Evolutionary conservation across 2,113 vertebrate genomes (phyloP).

Genomic region (Calidris pugnax): DNA sequence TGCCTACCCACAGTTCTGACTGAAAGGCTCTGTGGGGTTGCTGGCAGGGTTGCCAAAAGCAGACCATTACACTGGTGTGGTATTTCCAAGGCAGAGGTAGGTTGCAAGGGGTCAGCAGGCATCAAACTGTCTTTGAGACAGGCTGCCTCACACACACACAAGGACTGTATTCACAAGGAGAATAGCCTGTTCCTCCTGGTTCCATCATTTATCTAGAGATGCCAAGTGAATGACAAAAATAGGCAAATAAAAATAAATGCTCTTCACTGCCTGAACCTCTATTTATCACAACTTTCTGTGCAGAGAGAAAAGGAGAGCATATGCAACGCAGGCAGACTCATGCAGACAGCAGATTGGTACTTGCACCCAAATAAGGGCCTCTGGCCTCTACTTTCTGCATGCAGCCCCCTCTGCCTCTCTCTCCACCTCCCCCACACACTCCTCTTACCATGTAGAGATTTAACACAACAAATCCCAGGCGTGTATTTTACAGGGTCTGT

Average conservation of each 20-base stretch:
- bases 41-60: neutral
- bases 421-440: neutral
- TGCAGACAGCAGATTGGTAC: constrained; percentile 41
- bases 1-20: neutral
- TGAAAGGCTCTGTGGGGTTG: neutral
- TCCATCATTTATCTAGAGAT: constrained; percentile 17
- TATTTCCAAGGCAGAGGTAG: neutral
- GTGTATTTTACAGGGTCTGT: neutral
- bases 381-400: constrained; percentile 14
- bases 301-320: constrained; percentile 30
- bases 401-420: neutral
- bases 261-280: constrained; percentile 27
- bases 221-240: constrained; percentile 39
- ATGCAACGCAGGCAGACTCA: constrained; percentile 18
- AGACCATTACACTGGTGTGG: neutral
- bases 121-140: neutral
- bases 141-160: neutral
- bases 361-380: constrained; percentile 23
- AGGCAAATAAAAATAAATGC: constrained; percentile 68
- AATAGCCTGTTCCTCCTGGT: neutral
- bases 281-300: constrained; percentile 45
- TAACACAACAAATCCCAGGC: neutral
- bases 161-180: neutral
- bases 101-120: neutral
- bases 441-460: neutral